Conservation (phyloP, 2,888 invertebrate genomes). For the Poecilus cupreus region DNA sequence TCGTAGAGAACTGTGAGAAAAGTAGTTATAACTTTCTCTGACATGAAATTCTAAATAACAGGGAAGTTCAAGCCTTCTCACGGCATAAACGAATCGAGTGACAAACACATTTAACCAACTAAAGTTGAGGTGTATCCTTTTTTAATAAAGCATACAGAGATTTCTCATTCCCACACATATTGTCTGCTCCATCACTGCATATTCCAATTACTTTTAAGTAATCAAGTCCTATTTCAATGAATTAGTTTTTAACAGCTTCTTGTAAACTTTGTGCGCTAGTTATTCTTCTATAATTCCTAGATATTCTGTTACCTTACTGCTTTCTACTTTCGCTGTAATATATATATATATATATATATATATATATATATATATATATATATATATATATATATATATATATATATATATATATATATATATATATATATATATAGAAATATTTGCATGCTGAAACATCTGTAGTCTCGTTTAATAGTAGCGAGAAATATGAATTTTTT, state of each 20-base stretch:
- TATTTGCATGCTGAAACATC: conserved; percentile 63
- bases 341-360: too few species aligned
- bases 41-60: conserved; percentile 64
- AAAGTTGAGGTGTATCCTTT: conserved; percentile 59
- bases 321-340: conserved; percentile 62
- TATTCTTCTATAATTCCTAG: conserved; percentile 60
- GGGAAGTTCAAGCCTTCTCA: conserved; percentile 63
- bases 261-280: conserved; percentile 60
- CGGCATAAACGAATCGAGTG: conserved; percentile 64
- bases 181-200: conserved; percentile 65
- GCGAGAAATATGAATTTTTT: conserved; percentile 59
- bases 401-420: too few species aligned
- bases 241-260: conserved; percentile 44
- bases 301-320: conserved; percentile 62
- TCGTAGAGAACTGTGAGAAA: conserved; percentile 61
- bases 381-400: too few species aligned
- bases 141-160: conserved; percentile 61
- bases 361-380: too few species aligned
- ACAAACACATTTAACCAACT: conserved; percentile 63
- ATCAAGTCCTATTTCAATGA: conserved; percentile 53
- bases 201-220: conserved; percentile 63
- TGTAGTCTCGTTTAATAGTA: conserved; percentile 64
- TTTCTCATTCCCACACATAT: conserved; percentile 63
- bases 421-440: conserved; percentile 62
- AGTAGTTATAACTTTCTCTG: conserved; percentile 65